phyloP scores from a whole-genome alignment of 2,888 invertebrate species.

The Hirtodrosophila cameraria region DNA sequence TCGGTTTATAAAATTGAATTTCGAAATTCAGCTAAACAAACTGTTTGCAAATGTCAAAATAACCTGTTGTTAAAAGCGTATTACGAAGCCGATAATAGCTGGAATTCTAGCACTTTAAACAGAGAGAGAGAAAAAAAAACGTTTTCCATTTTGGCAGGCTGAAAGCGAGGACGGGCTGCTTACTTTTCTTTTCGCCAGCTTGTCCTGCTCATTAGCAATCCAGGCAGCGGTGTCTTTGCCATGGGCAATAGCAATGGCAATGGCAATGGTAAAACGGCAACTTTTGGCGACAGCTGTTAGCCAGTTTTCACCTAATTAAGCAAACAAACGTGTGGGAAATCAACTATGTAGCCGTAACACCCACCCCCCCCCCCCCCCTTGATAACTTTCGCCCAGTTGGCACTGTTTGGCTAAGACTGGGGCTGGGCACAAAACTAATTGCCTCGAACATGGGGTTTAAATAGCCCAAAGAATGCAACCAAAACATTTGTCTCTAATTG shows the following conservation, averaged over 20 bases:
- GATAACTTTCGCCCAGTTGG: constrained; percentile 68
- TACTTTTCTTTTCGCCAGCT: constrained; percentile 78
- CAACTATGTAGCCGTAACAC: constrained; percentile 15
- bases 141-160: constrained; percentile 59
- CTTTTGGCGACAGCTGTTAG: constrained; percentile 64
- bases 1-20: no score
- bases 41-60: neutral
- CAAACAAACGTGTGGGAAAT: constrained; percentile 78
- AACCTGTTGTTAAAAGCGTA: constrained; percentile 15
- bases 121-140: constrained; percentile 36
- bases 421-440: constrained; percentile 56
- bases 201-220: constrained; percentile 76
- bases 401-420: constrained; percentile 1
- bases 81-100: constrained; percentile 39
- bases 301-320: constrained; percentile 76
- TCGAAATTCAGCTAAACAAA: neutral
- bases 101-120: constrained; percentile 67
- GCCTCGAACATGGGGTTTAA: constrained; percentile 74
- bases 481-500: constrained; percentile 80
- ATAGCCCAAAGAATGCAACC: constrained; percentile 71
- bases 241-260: constrained; percentile 17
- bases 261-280: no score
- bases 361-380: neutral
- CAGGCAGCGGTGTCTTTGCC: constrained; percentile 57
- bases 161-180: constrained; percentile 66